Conservation (phyloP, 53 echinoderm and acorn worm genomes). For the Crossaster papposus region DNA sequence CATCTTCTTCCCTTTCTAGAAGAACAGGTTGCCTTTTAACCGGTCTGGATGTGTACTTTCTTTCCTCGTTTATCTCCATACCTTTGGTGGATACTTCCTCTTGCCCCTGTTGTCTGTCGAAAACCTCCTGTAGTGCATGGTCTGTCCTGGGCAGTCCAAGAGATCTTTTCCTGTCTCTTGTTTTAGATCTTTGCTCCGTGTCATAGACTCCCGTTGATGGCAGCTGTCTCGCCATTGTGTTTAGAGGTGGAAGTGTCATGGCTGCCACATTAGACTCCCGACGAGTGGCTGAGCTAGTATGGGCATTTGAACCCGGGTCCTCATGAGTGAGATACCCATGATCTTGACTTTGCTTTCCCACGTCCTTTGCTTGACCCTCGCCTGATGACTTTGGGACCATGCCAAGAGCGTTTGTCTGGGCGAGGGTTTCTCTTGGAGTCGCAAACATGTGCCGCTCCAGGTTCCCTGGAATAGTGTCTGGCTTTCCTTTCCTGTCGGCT, state of each 20-base stretch:
- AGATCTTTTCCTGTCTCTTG: conserved; percentile 25
- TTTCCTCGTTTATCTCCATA: not conserved
- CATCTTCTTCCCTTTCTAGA: not conserved
- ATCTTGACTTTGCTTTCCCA: conserved; percentile 10
- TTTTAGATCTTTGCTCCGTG: conserved; percentile 29
- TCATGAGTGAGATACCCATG: not conserved
- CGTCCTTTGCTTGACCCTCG: not conserved
- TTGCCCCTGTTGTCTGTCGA: conserved; percentile 3
- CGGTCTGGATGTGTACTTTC: not conserved
- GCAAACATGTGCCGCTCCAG: conserved; percentile 80
- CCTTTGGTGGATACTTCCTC: not conserved
- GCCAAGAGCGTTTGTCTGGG: conserved; percentile 61
- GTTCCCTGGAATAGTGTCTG: conserved; percentile 79
- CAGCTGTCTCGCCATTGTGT: conserved; percentile 13
- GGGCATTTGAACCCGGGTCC: not conserved
- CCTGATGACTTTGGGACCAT: not conserved
- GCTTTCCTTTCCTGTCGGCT: conserved; percentile 83
- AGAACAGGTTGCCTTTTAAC: not conserved
- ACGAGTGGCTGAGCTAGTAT: not conserved
- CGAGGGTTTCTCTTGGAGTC: conserved; percentile 68
- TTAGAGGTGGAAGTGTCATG: conserved; percentile 30
- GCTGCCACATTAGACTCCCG: not conserved
- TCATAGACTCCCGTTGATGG: conserved; percentile 19
- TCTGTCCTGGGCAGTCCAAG: conserved; percentile 28
- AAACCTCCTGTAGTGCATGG: not conserved